Evolutionary conservation across 2,797 vertebrate species (phyloP), one percentile per base, ranked within the genome.

Genomic region (Squalus acanthias): DNA sequence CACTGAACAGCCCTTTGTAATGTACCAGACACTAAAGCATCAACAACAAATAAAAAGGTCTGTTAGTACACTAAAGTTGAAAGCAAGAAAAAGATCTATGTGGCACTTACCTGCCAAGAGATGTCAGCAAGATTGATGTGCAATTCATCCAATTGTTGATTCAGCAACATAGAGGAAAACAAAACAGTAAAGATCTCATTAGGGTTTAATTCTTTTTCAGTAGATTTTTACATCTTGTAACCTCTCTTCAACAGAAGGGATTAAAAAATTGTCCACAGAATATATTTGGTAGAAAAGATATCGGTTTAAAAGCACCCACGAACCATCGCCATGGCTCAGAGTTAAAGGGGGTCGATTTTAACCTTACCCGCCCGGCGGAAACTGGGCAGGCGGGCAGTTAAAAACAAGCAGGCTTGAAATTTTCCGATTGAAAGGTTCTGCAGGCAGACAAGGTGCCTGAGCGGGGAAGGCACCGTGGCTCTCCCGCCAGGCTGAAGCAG

Each of bases 1-100:
- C 96, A 96, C 97, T 96, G 96, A 97, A 87, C 67, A 96, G 96
- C 93, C 96, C 96, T 95, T 96, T 92, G 95, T 92, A 22, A n/a
- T n/a, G 33, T 39, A 39, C n/a, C 63, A 92, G 33, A 92, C 89
- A 39, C 89, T 65, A 92, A 92, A 92, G 60, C 63, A 63, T 65
- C 89, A 92, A 92, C 89, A 92, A 92, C 89, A 92, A 63, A n/a
- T 92, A 65, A 67, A 92, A 92, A 92, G 89, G 67, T 92, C 89
- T 92, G 89, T 92, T 92, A 65, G 67, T 65, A 92, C 63, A 65
- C 89, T 65, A 17, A 65, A 92, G 89, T 92, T 92, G 89, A 92
- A 92, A 92, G 89, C 60, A 67, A 39, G 89, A 33, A 22, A 33
- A 92, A 67, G 89, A 92, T 67, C 33, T n/a, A 92, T 65, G 63